Conservation (phyloP, 2,113 vertebrate species). For the Nerophis ophidion region DNA sequence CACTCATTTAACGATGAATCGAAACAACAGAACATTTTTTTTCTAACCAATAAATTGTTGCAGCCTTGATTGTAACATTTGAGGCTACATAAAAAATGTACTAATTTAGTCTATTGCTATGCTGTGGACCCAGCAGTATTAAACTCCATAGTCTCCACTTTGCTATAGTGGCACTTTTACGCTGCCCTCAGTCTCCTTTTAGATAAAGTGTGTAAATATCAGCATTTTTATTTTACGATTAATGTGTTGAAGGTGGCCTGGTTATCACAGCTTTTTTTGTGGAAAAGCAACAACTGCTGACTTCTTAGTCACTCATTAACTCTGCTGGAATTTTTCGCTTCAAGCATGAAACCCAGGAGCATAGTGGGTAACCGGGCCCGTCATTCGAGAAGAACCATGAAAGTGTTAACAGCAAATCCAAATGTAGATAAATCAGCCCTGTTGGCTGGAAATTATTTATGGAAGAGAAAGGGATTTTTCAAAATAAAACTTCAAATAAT, state of each 20-base stretch:
- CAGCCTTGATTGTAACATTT: too few species aligned
- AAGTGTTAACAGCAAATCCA: conserved; percentile 33
- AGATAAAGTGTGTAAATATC: not conserved
- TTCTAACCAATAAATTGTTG: too few species aligned
- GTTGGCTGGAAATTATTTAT: conserved; percentile 19
- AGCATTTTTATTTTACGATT: too few species aligned
- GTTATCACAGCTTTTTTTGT: not conserved
- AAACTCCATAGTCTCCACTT: not conserved
- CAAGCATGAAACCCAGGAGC: conserved; percentile 20
- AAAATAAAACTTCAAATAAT: conserved; percentile 17
- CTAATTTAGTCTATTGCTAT: too few species aligned
- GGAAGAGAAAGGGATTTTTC: conserved; percentile 27
- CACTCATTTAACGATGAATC: too few species aligned
- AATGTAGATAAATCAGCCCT: conserved; percentile 20
- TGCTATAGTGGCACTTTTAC: not conserved
- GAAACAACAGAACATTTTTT: too few species aligned
- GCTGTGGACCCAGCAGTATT: too few species aligned
- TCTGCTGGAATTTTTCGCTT: conserved; percentile 39
- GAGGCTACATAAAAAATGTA: too few species aligned
- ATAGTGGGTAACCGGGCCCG: conserved; percentile 32
- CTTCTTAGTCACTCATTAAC: conserved; percentile 6
- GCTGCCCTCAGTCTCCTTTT: not conserved
- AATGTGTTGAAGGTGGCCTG: not conserved
- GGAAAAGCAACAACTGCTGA: not conserved
- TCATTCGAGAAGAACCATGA: conserved; percentile 38